Percentiles rank a stretch among this genome's conserved stretches.
Evolutionary conservation across 1,140 invertebrate species (phyloP).

Genomic region (Condylostylus longicornis): DNA sequence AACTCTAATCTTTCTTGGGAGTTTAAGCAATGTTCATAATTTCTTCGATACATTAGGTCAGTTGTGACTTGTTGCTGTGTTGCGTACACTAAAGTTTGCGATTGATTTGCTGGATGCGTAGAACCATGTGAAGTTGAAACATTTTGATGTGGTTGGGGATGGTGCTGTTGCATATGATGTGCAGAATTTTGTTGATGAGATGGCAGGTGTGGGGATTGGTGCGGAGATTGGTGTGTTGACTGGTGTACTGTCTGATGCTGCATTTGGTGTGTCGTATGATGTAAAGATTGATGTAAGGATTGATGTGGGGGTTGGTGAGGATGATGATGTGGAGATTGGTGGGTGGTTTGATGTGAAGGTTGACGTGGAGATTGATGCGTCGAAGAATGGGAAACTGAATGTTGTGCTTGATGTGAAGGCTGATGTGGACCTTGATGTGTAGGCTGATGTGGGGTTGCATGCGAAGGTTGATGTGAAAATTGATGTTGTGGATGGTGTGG

Average conservation of each 20-base stretch:
- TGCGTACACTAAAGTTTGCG: neutral
- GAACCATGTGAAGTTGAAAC: neutral
- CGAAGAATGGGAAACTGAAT: neutral
- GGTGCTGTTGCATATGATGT: no score
- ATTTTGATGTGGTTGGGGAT: neutral
- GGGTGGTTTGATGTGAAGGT: slow-evolving; percentile 3
- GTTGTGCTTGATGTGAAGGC: slow-evolving; percentile 1
- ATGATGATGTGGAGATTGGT: no score
- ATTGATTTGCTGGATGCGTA: no score
- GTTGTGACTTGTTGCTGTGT: neutral
- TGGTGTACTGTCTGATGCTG: no score
- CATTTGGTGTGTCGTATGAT: no score
- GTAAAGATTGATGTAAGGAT: no score
- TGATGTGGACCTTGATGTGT: slow-evolving; percentile 10
- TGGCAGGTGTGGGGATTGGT: no score
- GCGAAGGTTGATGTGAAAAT: slow-evolving; percentile 9
- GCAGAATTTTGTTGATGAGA: no score
- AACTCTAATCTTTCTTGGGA: neutral
- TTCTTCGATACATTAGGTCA: no score
- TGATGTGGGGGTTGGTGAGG: no score
- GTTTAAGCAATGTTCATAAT: no score
- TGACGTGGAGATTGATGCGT: neutral
- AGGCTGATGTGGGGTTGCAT: slow-evolving; percentile 10
- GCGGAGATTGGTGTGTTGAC: no score
- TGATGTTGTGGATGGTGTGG: slow-evolving; percentile 8